Evolutionary conservation across 92 coral and sea anemone genomes (phyloP).

Genomic region (Zoanthus sociatus): DNA sequence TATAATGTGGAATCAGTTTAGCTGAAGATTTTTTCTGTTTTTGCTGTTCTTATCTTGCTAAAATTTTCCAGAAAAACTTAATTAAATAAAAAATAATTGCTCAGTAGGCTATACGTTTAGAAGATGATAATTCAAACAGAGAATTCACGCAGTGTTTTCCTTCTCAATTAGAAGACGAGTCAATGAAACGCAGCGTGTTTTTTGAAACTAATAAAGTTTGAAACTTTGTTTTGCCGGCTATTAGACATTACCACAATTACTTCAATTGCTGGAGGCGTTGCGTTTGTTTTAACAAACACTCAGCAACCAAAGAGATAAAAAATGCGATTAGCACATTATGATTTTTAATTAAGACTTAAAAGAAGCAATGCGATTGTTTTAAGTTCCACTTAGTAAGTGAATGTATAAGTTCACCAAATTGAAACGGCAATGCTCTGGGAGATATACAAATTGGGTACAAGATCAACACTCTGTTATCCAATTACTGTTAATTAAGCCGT

Average conservation of each 20-base stretch:
- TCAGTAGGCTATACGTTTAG: constrained; percentile 41
- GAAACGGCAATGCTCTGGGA: constrained; percentile 31
- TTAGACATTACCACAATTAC: constrained; percentile 53
- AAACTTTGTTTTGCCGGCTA: constrained; percentile 52
- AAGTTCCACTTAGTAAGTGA: constrained; percentile 37
- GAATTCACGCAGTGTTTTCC: constrained; percentile 73
- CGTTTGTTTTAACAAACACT: constrained; percentile 86
- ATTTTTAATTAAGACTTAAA: constrained; percentile 74
- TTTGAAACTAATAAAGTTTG: constrained; percentile 78
- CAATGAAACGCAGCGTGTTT: constrained; percentile 74
- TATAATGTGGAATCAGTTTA: constrained; percentile 30
- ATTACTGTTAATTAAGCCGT: constrained; percentile 41
- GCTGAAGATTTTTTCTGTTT: constrained; percentile 12
- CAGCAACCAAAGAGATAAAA: constrained; percentile 57
- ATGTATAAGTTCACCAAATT: constrained; percentile 23
- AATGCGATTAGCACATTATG: constrained; percentile 85
- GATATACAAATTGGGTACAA: constrained; percentile 26
- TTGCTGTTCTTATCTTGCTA: constrained; percentile 29
- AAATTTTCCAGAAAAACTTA: constrained; percentile 35
- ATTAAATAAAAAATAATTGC: constrained; percentile 44
- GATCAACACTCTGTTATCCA: constrained; percentile 31
- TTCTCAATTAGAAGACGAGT: constrained; percentile 57
- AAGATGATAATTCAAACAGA: constrained; percentile 44
- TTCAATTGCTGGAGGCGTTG: constrained; percentile 69
- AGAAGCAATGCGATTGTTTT: constrained; percentile 44